Evolutionary conservation across 1,140 invertebrate species (phyloP).

Genomic region (Tenebrio molitor): DNA sequence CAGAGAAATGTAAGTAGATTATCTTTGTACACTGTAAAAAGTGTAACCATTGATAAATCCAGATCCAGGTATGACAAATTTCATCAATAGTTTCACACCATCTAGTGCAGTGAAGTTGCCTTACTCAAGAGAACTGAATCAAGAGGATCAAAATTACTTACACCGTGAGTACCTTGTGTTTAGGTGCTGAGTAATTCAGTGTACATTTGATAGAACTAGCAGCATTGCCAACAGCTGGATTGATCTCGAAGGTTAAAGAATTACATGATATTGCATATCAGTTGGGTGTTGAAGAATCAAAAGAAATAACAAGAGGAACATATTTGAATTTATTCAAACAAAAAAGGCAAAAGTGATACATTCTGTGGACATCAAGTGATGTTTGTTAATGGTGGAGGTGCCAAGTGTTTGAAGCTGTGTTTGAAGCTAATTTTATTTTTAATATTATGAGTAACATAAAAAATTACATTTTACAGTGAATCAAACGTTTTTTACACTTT

Average conservation of each 20-base stretch:
- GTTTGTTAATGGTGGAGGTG: no score
- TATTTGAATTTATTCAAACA: conserved; percentile 88
- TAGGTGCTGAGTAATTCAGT: background rate
- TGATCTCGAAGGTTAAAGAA: conserved; percentile 93
- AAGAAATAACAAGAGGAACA: conserved; percentile 96
- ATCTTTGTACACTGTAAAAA: background rate
- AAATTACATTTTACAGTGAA: no score
- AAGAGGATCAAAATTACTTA: conserved; percentile 79
- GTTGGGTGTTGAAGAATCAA: conserved; percentile 92
- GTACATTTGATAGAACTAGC: conserved; percentile 84
- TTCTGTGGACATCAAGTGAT: no score
- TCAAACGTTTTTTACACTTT: no score
- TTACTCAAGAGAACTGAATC: conserved; percentile 71
- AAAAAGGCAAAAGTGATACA: conserved; percentile 17
- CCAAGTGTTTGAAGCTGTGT: no score
- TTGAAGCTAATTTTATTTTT: no score
- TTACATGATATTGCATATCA: conserved; percentile 95
- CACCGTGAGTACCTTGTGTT: conserved; percentile 74
- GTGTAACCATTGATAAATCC: conserved; percentile 17
- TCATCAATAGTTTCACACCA: conserved; percentile 70
- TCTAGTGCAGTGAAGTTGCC: conserved; percentile 69
- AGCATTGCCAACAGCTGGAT: conserved; percentile 80
- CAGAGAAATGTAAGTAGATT: conserved; percentile 87
- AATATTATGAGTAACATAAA: no score
- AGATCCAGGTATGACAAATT: conserved; percentile 83